Evolutionary conservation across 2,797 vertebrate species (phyloP), one percentile per base, ranked within the genome.

Genomic region (Ara ararauna): DNA sequence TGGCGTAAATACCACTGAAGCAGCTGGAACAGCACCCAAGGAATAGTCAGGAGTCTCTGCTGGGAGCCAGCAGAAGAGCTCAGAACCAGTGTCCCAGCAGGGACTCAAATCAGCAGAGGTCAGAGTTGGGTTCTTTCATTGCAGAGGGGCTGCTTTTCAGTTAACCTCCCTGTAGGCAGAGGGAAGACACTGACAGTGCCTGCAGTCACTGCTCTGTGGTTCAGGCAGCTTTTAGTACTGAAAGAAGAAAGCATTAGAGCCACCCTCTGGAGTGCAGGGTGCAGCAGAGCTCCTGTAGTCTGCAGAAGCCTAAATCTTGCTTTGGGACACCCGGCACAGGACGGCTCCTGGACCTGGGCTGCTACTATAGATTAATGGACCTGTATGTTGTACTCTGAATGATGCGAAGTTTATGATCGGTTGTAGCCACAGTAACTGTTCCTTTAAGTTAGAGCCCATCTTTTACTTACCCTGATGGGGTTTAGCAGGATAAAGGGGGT

Each of bases 1-100:
- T 98, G 97, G 98, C 91, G 77, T 3, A 98, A 96, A 62, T 96
- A 84, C 58, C 78, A 91, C 65, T 96, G 94, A 90, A 60, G 90
- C 7, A 60, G 38, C 80, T 67, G 86, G 70, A 73, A 24, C 72
- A 45, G 85, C 82, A 42, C 3, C 44, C 7, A 2, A 22, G 70
- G 85, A 81, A 2, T 16, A 1, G 16, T 9, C 32, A 15, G 9
- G 5, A 29, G 23, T 32, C 2, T 58, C 2, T 58, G n/a, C 34
- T 9, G n/a, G n/a, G 51, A 73, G n/a, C 20, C 88, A 79, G 80
- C 70, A 87, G 67, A 19, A 87, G 27, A 8, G 9, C 12, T 58
- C 42, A 38, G 40, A 22, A 68, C 2, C 34, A 2, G 21, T 3
- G 5, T 66, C 54, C 73, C 67, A 54, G 6, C 20, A 9, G 61